Base-by-base conservation (phyloP, 2,888 invertebrate species). In the Phyllotreta cruciferae region DNA sequence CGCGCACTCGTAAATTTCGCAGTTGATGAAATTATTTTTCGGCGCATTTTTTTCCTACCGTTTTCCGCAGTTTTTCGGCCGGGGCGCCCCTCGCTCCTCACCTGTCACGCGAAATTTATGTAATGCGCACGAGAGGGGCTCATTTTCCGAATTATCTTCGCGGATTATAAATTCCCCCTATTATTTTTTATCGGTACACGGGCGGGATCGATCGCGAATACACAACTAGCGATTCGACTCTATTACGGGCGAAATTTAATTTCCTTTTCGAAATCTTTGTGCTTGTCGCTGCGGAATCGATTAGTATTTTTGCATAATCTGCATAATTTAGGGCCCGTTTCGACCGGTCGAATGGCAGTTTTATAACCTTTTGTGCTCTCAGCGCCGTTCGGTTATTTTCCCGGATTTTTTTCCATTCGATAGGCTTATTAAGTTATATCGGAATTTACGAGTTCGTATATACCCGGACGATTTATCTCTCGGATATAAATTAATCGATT, bases 1-100 rank as follows among this genome's bases (percentile, higher is more conserved):
- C 45, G 50, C 55, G 39, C 14, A 57, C 41, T 45, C 57, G 57
- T 62, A 62, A 39, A 62, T 62, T 62, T 53, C 44, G 24, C 24
- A 24, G 24, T 38, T 11, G 39, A 36, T 52, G 52, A 42, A 38
- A 45, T 52, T 50, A 44, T 62, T 24, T 50, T 37, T 11, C 50
- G 35, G 50, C 50, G 34, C 49, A 14, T 41, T 55, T 56, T 56
- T 39, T 6, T 34, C 24, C 24, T 24, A 24, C 24, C 11, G 4
- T 10, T 35, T 61, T 55, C 47, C 6, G 3, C 38, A 34, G 36
- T 49, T 52, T 58, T 57, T 57, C 24, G 39, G 49, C 39, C 38
- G 39, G 49, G 39, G 57, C 35, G 6, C 10, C 42, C 39, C 58
- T 41, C 41, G 10, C 2, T 50, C 39, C 42, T 49, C 37, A 38